phyloP scores from a whole-genome alignment of 2,113 vertebrate genomes.

The Eolophus roseicapilla region DNA sequence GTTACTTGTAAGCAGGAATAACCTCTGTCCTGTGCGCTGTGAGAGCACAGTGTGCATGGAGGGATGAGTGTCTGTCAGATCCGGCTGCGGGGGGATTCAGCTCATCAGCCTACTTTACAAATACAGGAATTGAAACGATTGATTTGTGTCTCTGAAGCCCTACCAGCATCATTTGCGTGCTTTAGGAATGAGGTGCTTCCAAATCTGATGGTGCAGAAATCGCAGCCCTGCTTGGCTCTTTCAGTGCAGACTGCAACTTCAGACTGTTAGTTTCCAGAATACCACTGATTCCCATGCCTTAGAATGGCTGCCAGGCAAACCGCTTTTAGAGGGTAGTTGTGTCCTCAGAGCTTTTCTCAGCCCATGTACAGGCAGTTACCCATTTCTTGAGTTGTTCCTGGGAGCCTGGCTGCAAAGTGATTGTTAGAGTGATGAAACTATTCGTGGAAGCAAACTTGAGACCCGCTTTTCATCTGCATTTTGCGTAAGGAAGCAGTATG shows the following conservation, averaged over 20 bases:
- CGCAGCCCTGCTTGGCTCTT: not conserved
- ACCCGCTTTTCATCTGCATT: not conserved
- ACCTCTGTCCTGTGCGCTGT: not conserved
- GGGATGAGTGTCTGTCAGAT: not conserved
- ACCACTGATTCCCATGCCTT: not conserved
- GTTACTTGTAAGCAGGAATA: not conserved
- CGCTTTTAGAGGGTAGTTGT: not conserved
- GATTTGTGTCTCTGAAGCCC: not conserved
- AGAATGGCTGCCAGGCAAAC: not conserved
- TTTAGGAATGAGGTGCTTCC: not conserved
- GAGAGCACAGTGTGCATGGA: not conserved
- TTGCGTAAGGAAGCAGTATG: not conserved
- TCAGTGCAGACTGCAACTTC: not conserved
- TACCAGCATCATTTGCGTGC: not conserved
- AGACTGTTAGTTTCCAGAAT: not conserved
- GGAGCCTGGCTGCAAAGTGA: not conserved
- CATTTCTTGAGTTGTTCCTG: not conserved
- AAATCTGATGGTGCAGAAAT: not conserved
- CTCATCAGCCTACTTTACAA: not conserved
- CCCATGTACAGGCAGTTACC: accelerated
- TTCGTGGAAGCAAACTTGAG: not conserved
- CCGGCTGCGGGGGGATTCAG: not conserved
- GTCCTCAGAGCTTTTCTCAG: not conserved
- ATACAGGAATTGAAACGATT: not conserved
- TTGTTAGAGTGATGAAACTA: not conserved